A percentile compares a stretch with the other conserved stretches of the same genome.
Evolutionary conservation across 2,888 invertebrate species (phyloP).

Genomic region (Cordilura impudica): DNA sequence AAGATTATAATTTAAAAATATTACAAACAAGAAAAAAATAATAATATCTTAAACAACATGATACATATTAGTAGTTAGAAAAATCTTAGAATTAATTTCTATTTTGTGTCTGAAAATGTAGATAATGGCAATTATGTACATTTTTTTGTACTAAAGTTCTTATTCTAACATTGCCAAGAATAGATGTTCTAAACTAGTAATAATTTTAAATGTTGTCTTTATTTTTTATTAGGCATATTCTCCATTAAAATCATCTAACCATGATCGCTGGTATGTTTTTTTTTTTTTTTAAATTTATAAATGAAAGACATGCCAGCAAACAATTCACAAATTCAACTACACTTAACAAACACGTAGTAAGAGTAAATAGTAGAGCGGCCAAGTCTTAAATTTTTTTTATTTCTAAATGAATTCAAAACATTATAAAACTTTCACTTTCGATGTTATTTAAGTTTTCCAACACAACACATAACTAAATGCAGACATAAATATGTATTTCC

Average conservation of each 20-base stretch:
- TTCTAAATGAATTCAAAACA: slow-evolving; percentile 45
- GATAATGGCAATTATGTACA: slow-evolving; percentile 53
- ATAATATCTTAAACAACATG: slow-evolving; percentile 34
- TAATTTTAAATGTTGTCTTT: slow-evolving; percentile 59
- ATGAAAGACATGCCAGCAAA: slow-evolving; percentile 47
- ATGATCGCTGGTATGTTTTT: not conserved
- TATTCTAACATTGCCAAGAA: slow-evolving; percentile 51
- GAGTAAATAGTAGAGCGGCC: slow-evolving; percentile 9
- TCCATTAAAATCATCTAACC: slow-evolving; percentile 22
- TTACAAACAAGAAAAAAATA: slow-evolving; percentile 19
- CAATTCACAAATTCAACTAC: not conserved
- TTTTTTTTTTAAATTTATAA: too few relatives aligned
- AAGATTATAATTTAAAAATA: slow-evolving; percentile 52
- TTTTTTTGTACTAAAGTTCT: slow-evolving; percentile 27
- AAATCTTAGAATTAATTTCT: slow-evolving; percentile 50
- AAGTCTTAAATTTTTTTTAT: slow-evolving; percentile 18
- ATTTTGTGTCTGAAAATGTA: slow-evolving; percentile 10
- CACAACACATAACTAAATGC: slow-evolving; percentile 30
- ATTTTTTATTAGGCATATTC: slow-evolving; percentile 54
- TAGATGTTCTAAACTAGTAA: slow-evolving; percentile 39
- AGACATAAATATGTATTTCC: slow-evolving; percentile 41
- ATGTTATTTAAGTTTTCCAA: slow-evolving; percentile 36
- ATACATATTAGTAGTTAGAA: slow-evolving; percentile 59
- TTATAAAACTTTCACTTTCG: slow-evolving; percentile 60
- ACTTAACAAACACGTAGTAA: not conserved